Conservation (phyloP, 2,888 invertebrate species). For the Lasioglossum oenotherae region DNA sequence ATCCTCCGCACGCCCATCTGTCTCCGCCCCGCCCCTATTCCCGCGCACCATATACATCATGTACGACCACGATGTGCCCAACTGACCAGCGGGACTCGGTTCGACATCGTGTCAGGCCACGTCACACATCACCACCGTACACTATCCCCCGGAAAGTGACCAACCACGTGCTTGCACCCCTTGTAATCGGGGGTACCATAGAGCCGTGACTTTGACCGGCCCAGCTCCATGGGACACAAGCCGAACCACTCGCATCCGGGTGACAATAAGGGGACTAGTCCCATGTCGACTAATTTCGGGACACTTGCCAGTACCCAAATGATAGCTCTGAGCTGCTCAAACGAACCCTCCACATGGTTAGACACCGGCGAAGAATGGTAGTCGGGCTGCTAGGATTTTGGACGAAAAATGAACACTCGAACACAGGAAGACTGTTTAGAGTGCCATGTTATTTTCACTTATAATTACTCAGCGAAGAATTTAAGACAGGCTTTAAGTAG, state of each 20-base stretch:
- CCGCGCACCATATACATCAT: constrained; percentile 83
- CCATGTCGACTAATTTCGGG: neutral
- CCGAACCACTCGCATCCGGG: neutral
- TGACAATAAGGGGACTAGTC: neutral
- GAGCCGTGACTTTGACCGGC: neutral
- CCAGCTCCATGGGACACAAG: neutral
- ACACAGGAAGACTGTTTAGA: neutral
- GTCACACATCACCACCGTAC: constrained; percentile 72
- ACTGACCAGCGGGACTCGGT: constrained; percentile 74
- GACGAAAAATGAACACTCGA: neutral
- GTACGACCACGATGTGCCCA: constrained; percentile 75
- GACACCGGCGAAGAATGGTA: neutral
- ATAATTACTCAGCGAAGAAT: no score
- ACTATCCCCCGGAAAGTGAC: constrained; percentile 49
- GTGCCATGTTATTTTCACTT: no score
- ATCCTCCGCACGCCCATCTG: constrained; percentile 84
- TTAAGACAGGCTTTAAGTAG: no score
- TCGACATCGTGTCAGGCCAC: constrained; percentile 77
- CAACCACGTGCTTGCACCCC: constrained; percentile 57
- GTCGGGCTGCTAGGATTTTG: neutral
- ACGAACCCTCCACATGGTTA: neutral
- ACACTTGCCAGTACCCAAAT: neutral
- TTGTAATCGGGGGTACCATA: constrained; percentile 15
- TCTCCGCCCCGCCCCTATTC: constrained; percentile 84
- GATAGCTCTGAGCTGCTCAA: neutral